These are phyloP conservation scores for Apoderus coryli DNA, from an alignment of 2,888 invertebrate species.

Conservation along the genomic window DNA sequence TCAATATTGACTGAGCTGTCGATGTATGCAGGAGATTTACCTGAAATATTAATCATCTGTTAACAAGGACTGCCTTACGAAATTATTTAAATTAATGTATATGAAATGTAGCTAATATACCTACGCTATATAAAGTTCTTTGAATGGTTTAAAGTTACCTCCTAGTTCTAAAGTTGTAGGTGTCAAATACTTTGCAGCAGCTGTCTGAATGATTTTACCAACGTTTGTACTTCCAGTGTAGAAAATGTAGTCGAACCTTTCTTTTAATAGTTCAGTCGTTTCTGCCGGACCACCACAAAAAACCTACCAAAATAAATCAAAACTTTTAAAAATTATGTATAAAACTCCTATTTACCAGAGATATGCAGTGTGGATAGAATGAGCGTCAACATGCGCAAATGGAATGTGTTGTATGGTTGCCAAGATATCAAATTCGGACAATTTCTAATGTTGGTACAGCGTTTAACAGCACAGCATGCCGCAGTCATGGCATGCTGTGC, in stretches of 20 bases:
- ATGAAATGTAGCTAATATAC: slow-evolving; percentile 1
- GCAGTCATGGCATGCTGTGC: too few species aligned
- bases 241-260: slow-evolving; percentile 64
- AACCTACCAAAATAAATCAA: slow-evolving; percentile 34
- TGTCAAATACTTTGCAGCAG: slow-evolving; percentile 57
- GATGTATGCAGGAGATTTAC: slow-evolving; percentile 72
- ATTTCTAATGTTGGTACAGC: too few species aligned
- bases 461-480: too few species aligned
- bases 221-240: slow-evolving; percentile 56
- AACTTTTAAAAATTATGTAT: too few species aligned
- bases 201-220: slow-evolving; percentile 53
- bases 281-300: slow-evolving; percentile 48
- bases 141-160: slow-evolving; percentile 36
- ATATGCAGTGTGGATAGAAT: too few species aligned
- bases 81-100: too few species aligned
- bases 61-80: slow-evolving; percentile 10
- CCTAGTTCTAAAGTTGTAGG: slow-evolving; percentile 65
- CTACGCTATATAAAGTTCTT: too few species aligned
- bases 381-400: too few species aligned
- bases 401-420: too few species aligned
- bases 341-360: too few species aligned
- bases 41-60: slow-evolving; percentile 19
- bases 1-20: slow-evolving; percentile 67
- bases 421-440: too few species aligned
- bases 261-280: slow-evolving; percentile 50